Percentiles rank a stretch among this genome's conserved stretches.
Evolutionary conservation across 2,888 invertebrate species (phyloP).

Genomic region (Drosophila ezoana): DNA sequence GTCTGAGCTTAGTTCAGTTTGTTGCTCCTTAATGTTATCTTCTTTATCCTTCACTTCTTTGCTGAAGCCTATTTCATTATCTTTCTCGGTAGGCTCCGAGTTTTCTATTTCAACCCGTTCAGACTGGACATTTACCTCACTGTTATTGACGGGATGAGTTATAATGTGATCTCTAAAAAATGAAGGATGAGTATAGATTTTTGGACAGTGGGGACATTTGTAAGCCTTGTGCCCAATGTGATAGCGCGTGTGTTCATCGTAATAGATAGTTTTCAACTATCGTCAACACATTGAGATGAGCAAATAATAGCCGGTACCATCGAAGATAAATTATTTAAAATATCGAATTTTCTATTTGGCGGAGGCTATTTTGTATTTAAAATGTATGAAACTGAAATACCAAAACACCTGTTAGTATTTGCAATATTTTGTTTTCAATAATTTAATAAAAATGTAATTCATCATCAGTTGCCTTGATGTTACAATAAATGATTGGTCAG

Average conservation of each 20-base stretch:
- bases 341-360: no score
- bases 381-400: no score
- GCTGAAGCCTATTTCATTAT: slow-evolving; percentile 31
- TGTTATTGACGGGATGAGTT: slow-evolving; percentile 1
- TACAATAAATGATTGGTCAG: slow-evolving; percentile 2
- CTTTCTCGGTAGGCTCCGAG: slow-evolving; percentile 18
- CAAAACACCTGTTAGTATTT: no score
- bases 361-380: no score
- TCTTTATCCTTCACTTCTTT: slow-evolving; percentile 23
- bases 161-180: slow-evolving; percentile 36
- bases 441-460: no score
- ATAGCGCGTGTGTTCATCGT: slow-evolving; percentile 20
- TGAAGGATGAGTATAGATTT: slow-evolving; percentile 31
- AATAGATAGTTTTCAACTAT: no score
- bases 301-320: no score
- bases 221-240: slow-evolving; percentile 41
- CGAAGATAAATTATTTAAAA: no score
- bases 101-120: slow-evolving; percentile 37
- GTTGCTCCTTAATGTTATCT: background rate
- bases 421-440: no score
- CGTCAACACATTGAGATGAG: no score
- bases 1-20: background rate
- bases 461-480: no score
- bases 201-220: slow-evolving; percentile 34
- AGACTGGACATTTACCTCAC: slow-evolving; percentile 7